Conservation (phyloP, 2,113 vertebrate species). For the Tenebrosternarchus preto region DNA sequence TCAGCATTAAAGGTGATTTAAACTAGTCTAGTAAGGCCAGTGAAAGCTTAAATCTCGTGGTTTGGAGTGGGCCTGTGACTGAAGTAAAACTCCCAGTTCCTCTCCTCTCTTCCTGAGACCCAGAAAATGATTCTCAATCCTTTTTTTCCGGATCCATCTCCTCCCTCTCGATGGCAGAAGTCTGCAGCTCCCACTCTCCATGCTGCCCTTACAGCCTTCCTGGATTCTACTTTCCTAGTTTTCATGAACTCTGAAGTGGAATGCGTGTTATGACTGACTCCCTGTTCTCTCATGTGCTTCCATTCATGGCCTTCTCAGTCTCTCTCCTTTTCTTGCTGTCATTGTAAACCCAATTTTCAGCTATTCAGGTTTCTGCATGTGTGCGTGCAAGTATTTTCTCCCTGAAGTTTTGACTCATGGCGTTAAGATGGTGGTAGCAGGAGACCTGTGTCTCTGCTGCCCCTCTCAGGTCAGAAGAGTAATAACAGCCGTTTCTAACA, state of each 20-base stretch:
- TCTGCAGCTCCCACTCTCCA: background rate
- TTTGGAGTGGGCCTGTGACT: background rate
- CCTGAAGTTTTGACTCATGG: slow-evolving; percentile 3
- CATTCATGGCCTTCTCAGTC: slow-evolving; percentile 44
- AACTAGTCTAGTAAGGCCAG: background rate
- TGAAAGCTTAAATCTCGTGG: slow-evolving; percentile 1
- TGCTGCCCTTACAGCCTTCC: background rate
- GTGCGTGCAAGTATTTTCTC: background rate
- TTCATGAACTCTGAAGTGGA: background rate
- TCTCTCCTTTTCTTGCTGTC: slow-evolving; percentile 21
- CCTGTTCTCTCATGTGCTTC: slow-evolving; percentile 37
- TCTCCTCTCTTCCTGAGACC: background rate
- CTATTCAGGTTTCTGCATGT: background rate
- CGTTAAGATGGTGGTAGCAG: slow-evolving; percentile 37
- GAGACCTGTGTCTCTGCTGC: slow-evolving; percentile 74
- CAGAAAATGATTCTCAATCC: slow-evolving; percentile 1
- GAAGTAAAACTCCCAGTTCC: slow-evolving; percentile 1
- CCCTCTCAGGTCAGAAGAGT: slow-evolving; percentile 66
- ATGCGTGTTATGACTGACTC: slow-evolving; percentile 9
- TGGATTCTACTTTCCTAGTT: background rate
- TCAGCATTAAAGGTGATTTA: background rate
- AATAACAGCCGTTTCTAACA: slow-evolving; percentile 54
- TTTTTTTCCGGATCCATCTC: background rate
- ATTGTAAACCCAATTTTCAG: background rate
- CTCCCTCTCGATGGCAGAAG: background rate